phyloP scores from a whole-genome alignment of 2,113 vertebrate genomes.

The Onychorhynchus coronatus region DNA sequence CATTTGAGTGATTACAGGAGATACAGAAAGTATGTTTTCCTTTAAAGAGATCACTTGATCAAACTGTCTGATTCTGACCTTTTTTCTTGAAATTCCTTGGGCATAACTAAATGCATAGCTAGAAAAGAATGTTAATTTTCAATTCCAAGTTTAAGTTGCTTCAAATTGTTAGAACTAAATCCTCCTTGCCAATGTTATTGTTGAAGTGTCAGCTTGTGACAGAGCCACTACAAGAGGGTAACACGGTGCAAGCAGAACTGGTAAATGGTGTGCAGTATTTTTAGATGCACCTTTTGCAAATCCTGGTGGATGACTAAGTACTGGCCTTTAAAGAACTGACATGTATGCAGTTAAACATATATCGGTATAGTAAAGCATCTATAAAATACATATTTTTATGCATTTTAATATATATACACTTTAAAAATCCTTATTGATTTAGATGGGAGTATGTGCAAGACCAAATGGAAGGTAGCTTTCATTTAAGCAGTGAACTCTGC shows the following conservation, averaged over 20 bases:
- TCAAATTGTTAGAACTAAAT: not conserved
- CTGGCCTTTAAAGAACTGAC: not conserved
- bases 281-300: not conserved
- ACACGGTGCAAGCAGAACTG: not conserved
- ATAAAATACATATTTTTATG: not conserved
- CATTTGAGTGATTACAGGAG: conserved; percentile 59
- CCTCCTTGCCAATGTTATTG: fast-evolving
- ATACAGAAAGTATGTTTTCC: conserved; percentile 54
- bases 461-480: not conserved
- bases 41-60: conserved; percentile 49
- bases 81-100: conserved; percentile 36
- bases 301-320: not conserved
- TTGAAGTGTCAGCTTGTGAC: not conserved
- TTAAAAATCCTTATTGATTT: not conserved
- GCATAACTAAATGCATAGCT: conserved; percentile 9
- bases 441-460: not conserved
- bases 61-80: conserved; percentile 23
- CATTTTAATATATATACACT: not conserved
- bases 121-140: conserved; percentile 12
- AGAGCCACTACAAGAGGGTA: not conserved
- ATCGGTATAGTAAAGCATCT: not conserved
- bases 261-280: not conserved
- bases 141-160: not conserved
- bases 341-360: not conserved
- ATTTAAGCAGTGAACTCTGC: not conserved